Base-by-base conservation (phyloP, 1,140 invertebrate genomes). In the Drosophila teissieri region DNA sequence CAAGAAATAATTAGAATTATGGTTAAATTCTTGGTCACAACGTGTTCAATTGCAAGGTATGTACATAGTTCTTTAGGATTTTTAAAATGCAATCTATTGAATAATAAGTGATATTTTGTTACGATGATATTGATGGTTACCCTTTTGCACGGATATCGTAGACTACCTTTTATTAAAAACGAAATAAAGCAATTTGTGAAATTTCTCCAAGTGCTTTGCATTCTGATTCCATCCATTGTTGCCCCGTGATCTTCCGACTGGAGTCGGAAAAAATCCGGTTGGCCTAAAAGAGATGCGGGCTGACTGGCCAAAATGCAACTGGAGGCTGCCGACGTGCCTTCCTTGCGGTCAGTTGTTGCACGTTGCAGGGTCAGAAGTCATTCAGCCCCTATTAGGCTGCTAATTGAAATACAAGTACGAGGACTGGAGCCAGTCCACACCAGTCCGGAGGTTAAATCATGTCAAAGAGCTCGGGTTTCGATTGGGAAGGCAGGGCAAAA, bases 271-370 rank as follows among this genome's bases (percentile, higher is more conserved):
- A 55, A 70, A 56, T 40, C 36, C 4, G 17, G 11, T 4, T 10
- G n/a, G 42, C 34, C 64, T 39, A 40, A 48, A 69, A 48, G 54
- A 19, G 67, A 68, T 69, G 42, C 51, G 24, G 51, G 49, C 42
- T 34, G n/a, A 27, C 51, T 49, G 64, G 42, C 12, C 39, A 46
- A 55, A 44, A 22, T 68, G 67, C 63, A 70, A 40, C 67, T 70
- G 52, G 42, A 70, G 64, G 51, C 63, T 48, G 51, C n/a, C 34
- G 64, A 70, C 64, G 64, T 70, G 67, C 67, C 67, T 39, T 48
- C 42, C 42, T 36, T 70, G 67, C 52, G 67, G 67, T 70, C 67
- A 70, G 64, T 70, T 70, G 67, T 69, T 70, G 67, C 51, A 70
- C 52, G 67, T 70, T 56, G 67, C 64, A 39, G 65, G 67, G 36